Evolutionary conservation across 2,888 invertebrate genomes (phyloP).

Genomic region (Napeogenes inachia): DNA sequence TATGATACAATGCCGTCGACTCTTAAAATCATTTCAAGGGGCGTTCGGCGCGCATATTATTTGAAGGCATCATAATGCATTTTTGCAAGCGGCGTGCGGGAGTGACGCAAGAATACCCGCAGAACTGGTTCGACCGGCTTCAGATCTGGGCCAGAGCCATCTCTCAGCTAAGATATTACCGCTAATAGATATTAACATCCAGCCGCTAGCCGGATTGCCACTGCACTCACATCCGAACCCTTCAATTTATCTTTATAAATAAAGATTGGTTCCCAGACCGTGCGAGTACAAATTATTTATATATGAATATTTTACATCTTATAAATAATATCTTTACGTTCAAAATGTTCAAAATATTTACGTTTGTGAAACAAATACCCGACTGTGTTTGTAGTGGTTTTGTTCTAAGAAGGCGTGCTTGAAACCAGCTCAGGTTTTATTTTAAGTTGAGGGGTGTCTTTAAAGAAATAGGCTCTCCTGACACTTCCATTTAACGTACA

Average conservation of each 20-base stretch:
- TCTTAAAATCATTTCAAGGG: constrained; percentile 67
- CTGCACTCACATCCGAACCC: constrained; percentile 35
- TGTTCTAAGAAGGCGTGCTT: too few species aligned
- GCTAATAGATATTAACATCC: constrained; percentile 69
- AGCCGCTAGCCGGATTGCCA: constrained; percentile 41
- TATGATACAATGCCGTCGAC: constrained; percentile 58
- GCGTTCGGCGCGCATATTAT: constrained; percentile 57
- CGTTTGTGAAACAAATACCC: too few species aligned
- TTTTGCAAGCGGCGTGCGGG: constrained; percentile 62
- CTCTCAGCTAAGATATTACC: constrained; percentile 68
- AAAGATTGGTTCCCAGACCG: background rate
- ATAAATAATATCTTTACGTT: too few species aligned
- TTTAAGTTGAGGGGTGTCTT: too few species aligned
- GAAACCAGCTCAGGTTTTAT: too few species aligned
- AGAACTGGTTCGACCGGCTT: constrained; percentile 71
- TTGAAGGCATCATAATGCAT: constrained; percentile 66
- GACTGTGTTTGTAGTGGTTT: too few species aligned
- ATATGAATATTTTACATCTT: too few species aligned
- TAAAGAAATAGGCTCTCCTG: too few species aligned
- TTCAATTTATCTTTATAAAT: constrained; percentile 43
- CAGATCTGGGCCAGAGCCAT: constrained; percentile 73
- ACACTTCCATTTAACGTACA: too few species aligned
- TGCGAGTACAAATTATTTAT: too few species aligned
- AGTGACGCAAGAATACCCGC: constrained; percentile 70
- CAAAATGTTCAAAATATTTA: too few species aligned